Evolutionary conservation across 1,140 invertebrate species (phyloP), one percentile per base, ranked within the genome.

Genomic region (Patella vulgata): DNA sequence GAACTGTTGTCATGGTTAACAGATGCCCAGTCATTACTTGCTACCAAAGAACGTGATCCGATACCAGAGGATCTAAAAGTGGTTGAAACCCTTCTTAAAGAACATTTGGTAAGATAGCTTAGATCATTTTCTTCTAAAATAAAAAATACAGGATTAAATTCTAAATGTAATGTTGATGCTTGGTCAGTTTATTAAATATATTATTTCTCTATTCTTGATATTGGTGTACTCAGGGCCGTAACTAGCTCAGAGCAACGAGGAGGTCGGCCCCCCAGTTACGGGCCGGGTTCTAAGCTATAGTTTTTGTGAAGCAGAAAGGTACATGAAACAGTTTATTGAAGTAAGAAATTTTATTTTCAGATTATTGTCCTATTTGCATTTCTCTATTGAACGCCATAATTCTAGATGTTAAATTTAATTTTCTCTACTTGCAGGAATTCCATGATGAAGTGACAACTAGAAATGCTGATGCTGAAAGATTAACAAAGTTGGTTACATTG

Each of bases 1-100:
- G 96, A 98, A 83, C 87, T 98, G 14, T 87, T 98, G 40, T 90
- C 91, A 17, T 98, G 95, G 95, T 87, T 99, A 23, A 89, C 90
- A 59, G 91, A 92, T 54, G 87, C 95, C 12, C 96, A 98, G 83
- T 92, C 91, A 50, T 94, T 92, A 1, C 83, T 98, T 47, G 86
- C 91, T n/a, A 87, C 91, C 36, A 84, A 95, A 60, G 94, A 97
- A 87, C 88, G 91, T n/a, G 94, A 98, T 86, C 91, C 93, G 1
- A 84, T 98, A 43, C 95, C 96, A 0, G 79, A 84, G 51, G 79
- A 82, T 60, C 65, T 84, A 4, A 74, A 77, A 39, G 79, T 82
- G 9, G 80, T 83, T 1, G 82, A 84, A 36, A 71, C 74, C 9
- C 70, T 84, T 33, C 68, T 79, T 43, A 83, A 80, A 50, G 81